Percentiles rank a stretch among this genome's conserved stretches.
Conservation (phyloP, 2,888 invertebrate species). For the Oscheius sp. region DNA sequence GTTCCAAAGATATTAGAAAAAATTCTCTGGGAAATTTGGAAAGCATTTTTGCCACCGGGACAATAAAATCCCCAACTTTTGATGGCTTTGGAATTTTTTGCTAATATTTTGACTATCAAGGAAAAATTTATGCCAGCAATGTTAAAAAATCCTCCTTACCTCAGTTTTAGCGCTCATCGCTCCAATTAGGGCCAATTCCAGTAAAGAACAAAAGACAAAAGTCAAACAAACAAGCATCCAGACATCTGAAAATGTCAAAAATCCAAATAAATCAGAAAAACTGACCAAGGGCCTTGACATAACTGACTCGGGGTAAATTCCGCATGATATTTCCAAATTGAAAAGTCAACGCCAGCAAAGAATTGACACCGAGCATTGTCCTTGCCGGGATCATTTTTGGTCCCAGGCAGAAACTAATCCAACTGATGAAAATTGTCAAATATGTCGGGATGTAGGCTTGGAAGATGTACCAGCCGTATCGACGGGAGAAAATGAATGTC, state of each 20-base stretch:
- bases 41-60: not conserved
- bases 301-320: constrained; percentile 67
- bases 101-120: no score
- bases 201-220: constrained; percentile 68
- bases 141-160: no score
- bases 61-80: no score
- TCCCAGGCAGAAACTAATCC: constrained; percentile 67
- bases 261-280: not conserved
- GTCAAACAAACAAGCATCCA: constrained; percentile 70
- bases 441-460: constrained; percentile 73
- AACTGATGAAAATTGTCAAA: constrained; percentile 72
- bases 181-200: constrained; percentile 70
- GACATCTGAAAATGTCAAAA: constrained; percentile 46
- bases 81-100: no score
- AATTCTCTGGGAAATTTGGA: not conserved
- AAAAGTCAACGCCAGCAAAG: constrained; percentile 63
- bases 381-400: constrained; percentile 69
- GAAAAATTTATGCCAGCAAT: no score
- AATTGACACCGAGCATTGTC: constrained; percentile 71
- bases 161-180: constrained; percentile 59
- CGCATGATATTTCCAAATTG: constrained; percentile 72
- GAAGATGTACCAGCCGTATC: constrained; percentile 73
- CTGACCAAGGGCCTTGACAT: constrained; percentile 61
- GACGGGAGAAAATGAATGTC: constrained; percentile 68
- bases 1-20: not conserved